Conservation (phyloP, 2,113 vertebrate genomes). For the Mesoclemmys tuberculata region DNA sequence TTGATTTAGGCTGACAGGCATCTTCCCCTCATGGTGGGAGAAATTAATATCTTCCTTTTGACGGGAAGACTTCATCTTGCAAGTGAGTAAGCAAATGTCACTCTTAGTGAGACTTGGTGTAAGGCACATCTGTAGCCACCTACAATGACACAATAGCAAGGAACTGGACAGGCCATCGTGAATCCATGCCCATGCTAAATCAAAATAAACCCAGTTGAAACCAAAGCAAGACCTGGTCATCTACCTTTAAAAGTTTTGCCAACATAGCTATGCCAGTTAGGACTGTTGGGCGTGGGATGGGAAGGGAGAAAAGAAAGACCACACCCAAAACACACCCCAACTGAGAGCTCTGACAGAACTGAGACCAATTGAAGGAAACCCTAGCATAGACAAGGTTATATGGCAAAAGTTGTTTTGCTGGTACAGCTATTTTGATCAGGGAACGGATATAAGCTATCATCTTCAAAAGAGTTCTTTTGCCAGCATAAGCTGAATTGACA, state of each 20-base stretch:
- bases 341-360: not conserved
- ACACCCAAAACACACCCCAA: not conserved
- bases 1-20: too few relatives aligned
- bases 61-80: too few relatives aligned
- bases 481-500: not conserved
- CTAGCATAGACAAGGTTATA: not conserved
- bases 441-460: not conserved
- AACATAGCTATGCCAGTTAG: not conserved
- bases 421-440: not conserved
- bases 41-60: too few relatives aligned
- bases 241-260: not conserved
- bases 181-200: slow-evolving; percentile 31
- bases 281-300: not conserved
- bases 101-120: too few relatives aligned
- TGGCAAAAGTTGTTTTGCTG: not conserved
- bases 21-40: too few relatives aligned
- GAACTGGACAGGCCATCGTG: too few relatives aligned
- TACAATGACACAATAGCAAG: too few relatives aligned
- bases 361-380: too few relatives aligned
- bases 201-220: not conserved
- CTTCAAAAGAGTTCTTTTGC: not conserved
- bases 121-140: too few relatives aligned
- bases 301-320: not conserved
- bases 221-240: not conserved
- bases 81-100: too few relatives aligned